A percentile compares a stretch with the other conserved stretches of the same genome.
Conservation (phyloP, 1,140 invertebrate genomes). For the Drosophila novamexicana region DNA sequence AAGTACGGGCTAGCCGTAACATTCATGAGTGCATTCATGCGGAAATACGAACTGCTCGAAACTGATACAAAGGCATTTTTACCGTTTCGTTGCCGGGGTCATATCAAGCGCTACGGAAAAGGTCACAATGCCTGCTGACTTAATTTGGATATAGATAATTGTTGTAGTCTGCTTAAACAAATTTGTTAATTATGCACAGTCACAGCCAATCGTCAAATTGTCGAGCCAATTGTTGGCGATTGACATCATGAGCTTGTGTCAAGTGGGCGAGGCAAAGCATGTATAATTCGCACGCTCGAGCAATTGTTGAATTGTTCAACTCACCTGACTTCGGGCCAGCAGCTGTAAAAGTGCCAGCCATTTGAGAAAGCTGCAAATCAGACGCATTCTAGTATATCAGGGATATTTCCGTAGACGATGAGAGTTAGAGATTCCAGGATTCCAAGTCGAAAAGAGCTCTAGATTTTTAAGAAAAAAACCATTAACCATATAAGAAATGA, state of each 20-base stretch:
- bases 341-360: slow-evolving; percentile 66
- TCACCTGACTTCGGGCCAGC: slow-evolving; percentile 66
- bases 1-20: slow-evolving; percentile 50
- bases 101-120: slow-evolving; percentile 21
- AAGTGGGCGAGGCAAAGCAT: slow-evolving; percentile 54
- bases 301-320: slow-evolving; percentile 36
- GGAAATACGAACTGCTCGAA: slow-evolving; percentile 49
- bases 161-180: slow-evolving; percentile 54
- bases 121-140: slow-evolving; percentile 32
- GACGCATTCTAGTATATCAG: slow-evolving; percentile 39
- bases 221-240: slow-evolving; percentile 58
- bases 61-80: slow-evolving; percentile 37
- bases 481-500: not conserved
- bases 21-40: slow-evolving; percentile 61
- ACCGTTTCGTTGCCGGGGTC: slow-evolving; percentile 43
- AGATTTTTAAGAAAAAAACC: not conserved
- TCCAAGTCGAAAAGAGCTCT: not conserved
- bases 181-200: slow-evolving; percentile 63
- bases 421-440: not conserved
- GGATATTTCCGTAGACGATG: not conserved
- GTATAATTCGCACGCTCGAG: not conserved
- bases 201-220: slow-evolving; percentile 42
- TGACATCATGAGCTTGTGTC: slow-evolving; percentile 65
- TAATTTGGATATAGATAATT: slow-evolving; percentile 69
- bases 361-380: slow-evolving; percentile 50